Base-by-base conservation (phyloP, 2,888 invertebrate species). In the Drosophila prostipennis region DNA sequence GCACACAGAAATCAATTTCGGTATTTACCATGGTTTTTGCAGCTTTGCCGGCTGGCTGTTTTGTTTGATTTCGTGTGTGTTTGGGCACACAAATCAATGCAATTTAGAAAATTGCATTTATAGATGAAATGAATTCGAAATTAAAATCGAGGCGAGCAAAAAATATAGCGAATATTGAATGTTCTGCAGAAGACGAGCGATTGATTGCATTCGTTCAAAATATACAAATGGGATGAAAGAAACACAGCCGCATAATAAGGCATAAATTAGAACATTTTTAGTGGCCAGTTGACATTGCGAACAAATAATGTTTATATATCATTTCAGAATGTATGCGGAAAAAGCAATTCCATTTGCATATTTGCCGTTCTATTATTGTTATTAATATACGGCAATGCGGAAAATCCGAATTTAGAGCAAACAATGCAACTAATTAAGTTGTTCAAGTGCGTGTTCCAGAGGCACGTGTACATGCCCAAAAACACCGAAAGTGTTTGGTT, bases 101-200 rank as follows among this genome's bases (percentile, higher is more conserved):
- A 77, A 81, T 82, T 82, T 82, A 69, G 75, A 69, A 84, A 81
- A 78, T 87, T 76, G 76, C 67, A 81, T 81, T 85, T 73, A 70
- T 63, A 36, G 65, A 36, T 48, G 53, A 79, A 77, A 75, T 73
- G 60, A 39, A 68, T 80, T 77, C 72, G 49, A 60, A 84, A 72
- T 75, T 69, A 59, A 80, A 83, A 70, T 70, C 16, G 26, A 67
- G 71, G 43, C 19, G 34, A 55, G 63, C 14, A 55, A 51, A 52
- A 34, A 42, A 19, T 55, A 51, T 42, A 32, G 16, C 48, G 48
- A 53, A 48, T 58, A 67, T 40, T 57, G 49, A 52, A 67, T 77
- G 49, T 65, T 72, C 46, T 63, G 36, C 43, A 19, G 14, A 53
- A 67, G 64, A 34, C 45, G 64, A 54, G 10, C 71, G 71, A 70